Percentiles rank a stretch among this genome's conserved stretches.
Conservation (phyloP, 30 jellyfish, hydroid and myxozoan genomes). For the Aurelia aurita region DNA sequence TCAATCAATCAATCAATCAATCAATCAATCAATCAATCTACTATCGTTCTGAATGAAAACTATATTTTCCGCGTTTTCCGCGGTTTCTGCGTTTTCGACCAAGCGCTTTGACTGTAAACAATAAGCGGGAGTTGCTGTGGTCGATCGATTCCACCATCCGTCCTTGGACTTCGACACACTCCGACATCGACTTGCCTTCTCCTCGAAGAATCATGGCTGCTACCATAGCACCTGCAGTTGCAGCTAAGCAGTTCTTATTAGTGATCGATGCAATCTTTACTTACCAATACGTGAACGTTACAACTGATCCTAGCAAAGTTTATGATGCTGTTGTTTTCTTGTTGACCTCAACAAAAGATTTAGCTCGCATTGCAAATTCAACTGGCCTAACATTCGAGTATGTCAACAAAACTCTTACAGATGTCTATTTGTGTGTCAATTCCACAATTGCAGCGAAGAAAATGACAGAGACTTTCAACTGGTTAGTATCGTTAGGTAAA, state of each 20-base stretch:
- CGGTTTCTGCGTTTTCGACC: too few relatives aligned
- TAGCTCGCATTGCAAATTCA: conserved; percentile 13
- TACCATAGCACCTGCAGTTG: not conserved
- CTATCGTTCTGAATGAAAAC: too few relatives aligned
- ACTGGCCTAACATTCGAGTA: conserved; percentile 21
- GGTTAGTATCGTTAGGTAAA: too few relatives aligned
- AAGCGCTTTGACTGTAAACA: too few relatives aligned
- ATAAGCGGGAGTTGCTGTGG: too few relatives aligned
- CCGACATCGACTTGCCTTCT: too few relatives aligned
- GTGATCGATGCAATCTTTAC: conserved; percentile 12
- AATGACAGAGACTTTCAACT: too few relatives aligned
- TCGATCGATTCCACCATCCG: too few relatives aligned
- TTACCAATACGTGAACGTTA: conserved; percentile 9
- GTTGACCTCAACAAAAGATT: not conserved
- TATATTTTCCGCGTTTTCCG: too few relatives aligned
- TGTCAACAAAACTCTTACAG: not conserved
- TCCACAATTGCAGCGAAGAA: not conserved
- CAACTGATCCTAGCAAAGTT: conserved; percentile 34
- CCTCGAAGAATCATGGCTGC: not conserved
- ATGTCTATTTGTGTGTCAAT: conserved; percentile 29
- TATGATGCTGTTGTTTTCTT: not conserved
- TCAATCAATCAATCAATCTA: too few relatives aligned
- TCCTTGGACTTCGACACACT: too few relatives aligned
- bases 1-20: too few relatives aligned
- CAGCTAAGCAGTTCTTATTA: not conserved